Percentiles rank a stretch among this genome's conserved stretches.
These are phyloP conservation scores for Scomber scombrus DNA, from an alignment of 2,113 vertebrate genomes.

Conservation along the genomic window DNA sequence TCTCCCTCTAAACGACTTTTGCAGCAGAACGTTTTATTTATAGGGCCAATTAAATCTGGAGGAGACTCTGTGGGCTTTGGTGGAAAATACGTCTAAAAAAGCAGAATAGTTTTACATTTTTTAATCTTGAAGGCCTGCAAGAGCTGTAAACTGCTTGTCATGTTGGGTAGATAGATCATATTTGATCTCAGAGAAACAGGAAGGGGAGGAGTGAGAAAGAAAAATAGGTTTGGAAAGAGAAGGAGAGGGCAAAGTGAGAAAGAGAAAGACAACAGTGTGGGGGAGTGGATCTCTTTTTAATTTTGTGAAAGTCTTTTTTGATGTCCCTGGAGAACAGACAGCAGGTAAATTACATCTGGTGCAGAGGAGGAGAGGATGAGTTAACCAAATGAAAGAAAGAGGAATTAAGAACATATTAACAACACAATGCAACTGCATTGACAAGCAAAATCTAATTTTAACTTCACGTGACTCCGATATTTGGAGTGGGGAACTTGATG, in stretches of 20 bases:
- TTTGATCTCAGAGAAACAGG: conserved; percentile 54
- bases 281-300: conserved; percentile 43
- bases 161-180: conserved; percentile 49
- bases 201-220: conserved; percentile 27
- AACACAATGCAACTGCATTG: conserved; percentile 20
- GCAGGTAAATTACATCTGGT: conserved; percentile 40
- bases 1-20: conserved; percentile 65
- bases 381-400: conserved; percentile 5
- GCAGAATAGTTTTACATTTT: conserved; percentile 63
- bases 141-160: conserved; percentile 58
- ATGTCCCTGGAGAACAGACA: conserved; percentile 32
- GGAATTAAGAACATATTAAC: conserved; percentile 2
- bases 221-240: conserved; percentile 10
- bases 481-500: conserved; percentile 18
- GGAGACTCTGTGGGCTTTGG: conserved; percentile 70
- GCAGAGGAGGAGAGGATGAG: conserved; percentile 9
- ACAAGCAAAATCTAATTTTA: conserved; percentile 20
- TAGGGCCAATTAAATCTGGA: conserved; percentile 79
- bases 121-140: conserved; percentile 64
- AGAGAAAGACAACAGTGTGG: conserved; percentile 5
- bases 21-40: conserved; percentile 74
- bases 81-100: conserved; percentile 66
- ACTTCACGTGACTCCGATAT: conserved; percentile 23
- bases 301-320: conserved; percentile 35
- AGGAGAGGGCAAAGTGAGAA: conserved; percentile 6